These are phyloP conservation scores for Drosophila peninsularis DNA, from an alignment of 2,888 invertebrate genomes.

Conservation along the genomic window DNA sequence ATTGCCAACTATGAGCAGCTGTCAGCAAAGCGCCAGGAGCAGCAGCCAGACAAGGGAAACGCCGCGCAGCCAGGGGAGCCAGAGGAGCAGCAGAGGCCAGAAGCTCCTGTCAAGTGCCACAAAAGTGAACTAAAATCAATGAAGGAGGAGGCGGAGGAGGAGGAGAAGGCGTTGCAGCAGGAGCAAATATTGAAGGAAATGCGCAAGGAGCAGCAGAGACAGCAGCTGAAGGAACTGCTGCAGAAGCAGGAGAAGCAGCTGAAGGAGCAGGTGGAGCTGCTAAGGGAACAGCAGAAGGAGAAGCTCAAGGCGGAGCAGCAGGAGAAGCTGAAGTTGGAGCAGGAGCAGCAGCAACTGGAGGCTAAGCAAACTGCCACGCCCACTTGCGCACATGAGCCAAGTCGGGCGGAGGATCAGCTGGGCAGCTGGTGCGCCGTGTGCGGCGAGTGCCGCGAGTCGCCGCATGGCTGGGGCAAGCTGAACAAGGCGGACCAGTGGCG, in stretches of 20 bases:
- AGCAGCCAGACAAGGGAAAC: slow-evolving; percentile 4
- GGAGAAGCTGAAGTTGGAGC: not conserved
- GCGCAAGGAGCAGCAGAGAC: not conserved
- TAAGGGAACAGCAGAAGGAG: not conserved
- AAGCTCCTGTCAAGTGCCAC: not conserved
- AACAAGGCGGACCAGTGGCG: slow-evolving; percentile 75
- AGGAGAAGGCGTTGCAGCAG: not conserved
- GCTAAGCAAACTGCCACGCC: not conserved
- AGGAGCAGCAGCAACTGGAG: slow-evolving; percentile 6
- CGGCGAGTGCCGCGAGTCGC: slow-evolving; percentile 61
- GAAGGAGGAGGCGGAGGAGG: not conserved
- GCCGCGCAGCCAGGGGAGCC: not conserved
- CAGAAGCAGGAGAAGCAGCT: slow-evolving; percentile 1
- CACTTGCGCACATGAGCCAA: slow-evolving; percentile 19
- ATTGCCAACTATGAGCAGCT: slow-evolving; percentile 78
- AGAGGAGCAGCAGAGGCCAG: not conserved
- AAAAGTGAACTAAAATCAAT: slow-evolving; percentile 1
- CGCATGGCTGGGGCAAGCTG: slow-evolving; percentile 67
- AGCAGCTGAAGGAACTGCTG: not conserved
- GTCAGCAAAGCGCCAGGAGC: slow-evolving; percentile 27
- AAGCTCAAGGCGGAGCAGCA: not conserved
- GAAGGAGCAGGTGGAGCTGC: not conserved
- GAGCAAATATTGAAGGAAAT: slow-evolving; percentile 6
- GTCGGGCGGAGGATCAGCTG: slow-evolving; percentile 4
- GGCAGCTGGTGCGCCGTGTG: slow-evolving; percentile 59